phyloP scores from a whole-genome alignment of 1,140 invertebrate genomes.

The Drosophila ironensis region DNA sequence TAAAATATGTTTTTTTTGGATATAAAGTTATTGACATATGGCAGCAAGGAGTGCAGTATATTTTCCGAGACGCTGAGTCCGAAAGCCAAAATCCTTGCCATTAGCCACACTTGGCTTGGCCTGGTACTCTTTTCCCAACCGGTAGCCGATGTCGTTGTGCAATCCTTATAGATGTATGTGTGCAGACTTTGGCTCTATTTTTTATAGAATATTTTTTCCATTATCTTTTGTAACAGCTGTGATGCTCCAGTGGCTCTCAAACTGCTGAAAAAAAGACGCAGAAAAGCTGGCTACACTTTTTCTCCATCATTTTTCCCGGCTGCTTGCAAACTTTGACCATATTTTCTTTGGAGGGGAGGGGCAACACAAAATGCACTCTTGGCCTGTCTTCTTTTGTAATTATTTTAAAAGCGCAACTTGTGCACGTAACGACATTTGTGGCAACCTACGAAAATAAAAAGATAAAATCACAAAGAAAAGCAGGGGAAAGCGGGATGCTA shows the following conservation, averaged over 20 bases:
- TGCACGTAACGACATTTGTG: conserved; percentile 76
- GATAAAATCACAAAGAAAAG: conserved; percentile 21
- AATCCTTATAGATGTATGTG: conserved; percentile 17
- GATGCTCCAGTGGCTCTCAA: conserved; percentile 56
- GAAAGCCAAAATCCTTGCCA: conserved; percentile 33
- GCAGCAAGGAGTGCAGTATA: conserved; percentile 24
- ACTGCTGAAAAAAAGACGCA: conserved; percentile 43
- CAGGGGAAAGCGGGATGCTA: conserved; percentile 9
- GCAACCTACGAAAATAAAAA: conserved; percentile 35
- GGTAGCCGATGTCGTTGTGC: conserved; percentile 68
- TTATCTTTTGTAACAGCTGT: conserved; percentile 62
- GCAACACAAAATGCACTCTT: conserved; percentile 9
- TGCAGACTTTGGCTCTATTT: conserved; percentile 4
- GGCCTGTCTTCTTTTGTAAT: conserved; percentile 57
- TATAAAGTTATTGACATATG: conserved; percentile 66
- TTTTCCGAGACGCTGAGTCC: conserved; percentile 44
- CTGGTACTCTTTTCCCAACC: conserved; percentile 29
- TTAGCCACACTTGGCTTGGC: conserved; percentile 67
- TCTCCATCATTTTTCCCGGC: conserved; percentile 13
- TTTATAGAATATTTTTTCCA: conserved; percentile 1
- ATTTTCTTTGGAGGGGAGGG: conserved; percentile 13
- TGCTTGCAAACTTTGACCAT: conserved; percentile 51
- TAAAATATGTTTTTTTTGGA: conserved; percentile 19
- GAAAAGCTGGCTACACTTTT: conserved; percentile 62
- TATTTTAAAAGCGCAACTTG: conserved; percentile 80